These are phyloP conservation scores for Cichladusa arquata DNA, from an alignment of 2,113 vertebrate species.

Conservation along the genomic window DNA sequence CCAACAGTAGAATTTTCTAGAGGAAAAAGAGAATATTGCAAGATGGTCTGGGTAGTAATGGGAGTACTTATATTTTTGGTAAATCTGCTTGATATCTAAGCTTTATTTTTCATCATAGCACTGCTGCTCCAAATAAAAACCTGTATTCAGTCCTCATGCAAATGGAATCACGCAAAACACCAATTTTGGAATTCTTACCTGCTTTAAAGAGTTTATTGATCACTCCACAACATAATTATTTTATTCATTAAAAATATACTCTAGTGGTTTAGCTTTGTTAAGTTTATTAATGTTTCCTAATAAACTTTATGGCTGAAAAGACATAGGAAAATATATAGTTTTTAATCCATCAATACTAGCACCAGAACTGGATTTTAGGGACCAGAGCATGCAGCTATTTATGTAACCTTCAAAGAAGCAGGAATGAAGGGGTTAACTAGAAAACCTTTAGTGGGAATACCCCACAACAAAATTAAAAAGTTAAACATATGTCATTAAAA, in stretches of 20 bases:
- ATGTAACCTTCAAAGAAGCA: neutral
- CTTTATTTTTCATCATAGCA: neutral
- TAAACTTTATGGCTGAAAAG: neutral
- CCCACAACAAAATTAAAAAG: neutral
- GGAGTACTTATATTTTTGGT: neutral
- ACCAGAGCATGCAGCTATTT: neutral
- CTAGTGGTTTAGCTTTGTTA: neutral
- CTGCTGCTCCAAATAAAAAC: neutral
- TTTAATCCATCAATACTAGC: neutral
- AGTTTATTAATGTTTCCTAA: neutral
- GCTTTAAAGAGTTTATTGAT: neutral
- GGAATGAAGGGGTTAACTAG: neutral
- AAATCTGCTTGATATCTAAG: neutral
- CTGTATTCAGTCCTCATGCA: neutral
- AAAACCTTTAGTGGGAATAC: neutral
- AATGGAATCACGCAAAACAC: neutral
- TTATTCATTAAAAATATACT: neutral
- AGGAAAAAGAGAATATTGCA: neutral
- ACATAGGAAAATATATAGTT: neutral
- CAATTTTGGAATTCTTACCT: neutral
- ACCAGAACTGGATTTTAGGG: neutral
- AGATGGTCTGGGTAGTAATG: neutral
- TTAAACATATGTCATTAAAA: neutral
- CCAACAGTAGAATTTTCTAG: neutral
- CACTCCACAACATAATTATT: neutral